Evolutionary conservation across 1,140 invertebrate species (phyloP).

Genomic region (Aphaenogaster ashmeadi): DNA sequence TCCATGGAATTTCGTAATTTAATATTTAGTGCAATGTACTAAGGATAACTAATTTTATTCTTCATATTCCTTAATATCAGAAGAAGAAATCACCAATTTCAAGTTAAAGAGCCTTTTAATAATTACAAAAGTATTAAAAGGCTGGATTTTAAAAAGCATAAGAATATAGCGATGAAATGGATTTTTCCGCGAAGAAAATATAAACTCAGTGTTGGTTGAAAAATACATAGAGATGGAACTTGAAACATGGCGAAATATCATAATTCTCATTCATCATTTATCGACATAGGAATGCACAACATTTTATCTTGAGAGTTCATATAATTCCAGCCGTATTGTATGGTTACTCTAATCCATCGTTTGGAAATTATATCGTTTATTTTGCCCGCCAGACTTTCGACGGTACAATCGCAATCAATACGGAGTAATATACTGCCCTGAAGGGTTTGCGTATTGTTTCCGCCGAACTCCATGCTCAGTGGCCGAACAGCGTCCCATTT

Average conservation of each 20-base stretch:
- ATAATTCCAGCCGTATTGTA: conserved; percentile 10
- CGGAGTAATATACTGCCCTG: conserved; percentile 28
- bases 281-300: neutral
- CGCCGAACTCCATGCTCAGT: neutral
- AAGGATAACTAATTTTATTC: neutral
- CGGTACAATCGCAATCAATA: conserved; percentile 31
- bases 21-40: neutral
- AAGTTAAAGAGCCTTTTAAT: neutral
- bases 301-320: conserved; percentile 17
- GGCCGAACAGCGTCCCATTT: conserved; percentile 13
- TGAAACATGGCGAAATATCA: neutral
- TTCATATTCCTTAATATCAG: neutral
- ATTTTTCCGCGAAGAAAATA: neutral
- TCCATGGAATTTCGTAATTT: conserved; percentile 20
- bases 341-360: neutral
- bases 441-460: conserved; percentile 48
- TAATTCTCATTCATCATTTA: neutral
- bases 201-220: neutral
- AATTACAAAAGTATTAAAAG: conserved; percentile 19
- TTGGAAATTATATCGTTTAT: conserved; percentile 48
- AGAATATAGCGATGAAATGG: neutral
- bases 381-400: conserved; percentile 5
- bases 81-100: neutral
- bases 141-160: neutral
- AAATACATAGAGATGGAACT: neutral